A percentile compares a stretch with the other conserved stretches of the same genome.
Evolutionary conservation across 2,113 vertebrate genomes (phyloP).

Genomic region (Onychostoma macrolepis): DNA sequence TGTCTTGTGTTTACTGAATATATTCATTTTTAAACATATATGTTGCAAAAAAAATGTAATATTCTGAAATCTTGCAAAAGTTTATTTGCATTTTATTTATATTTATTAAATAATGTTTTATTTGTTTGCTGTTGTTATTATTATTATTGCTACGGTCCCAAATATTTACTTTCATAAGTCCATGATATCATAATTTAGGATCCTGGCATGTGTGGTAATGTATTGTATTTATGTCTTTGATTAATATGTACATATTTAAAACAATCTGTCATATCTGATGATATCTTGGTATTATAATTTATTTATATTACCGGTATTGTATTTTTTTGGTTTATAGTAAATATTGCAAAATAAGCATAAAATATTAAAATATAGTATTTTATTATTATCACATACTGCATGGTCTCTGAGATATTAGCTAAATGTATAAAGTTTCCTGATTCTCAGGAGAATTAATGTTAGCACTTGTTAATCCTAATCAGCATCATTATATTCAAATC

Average conservation of each 20-base stretch:
- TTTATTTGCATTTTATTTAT: background rate
- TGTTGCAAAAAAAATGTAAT: background rate
- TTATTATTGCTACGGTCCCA: background rate
- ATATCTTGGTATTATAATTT: too few relatives aligned
- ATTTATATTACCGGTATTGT: background rate
- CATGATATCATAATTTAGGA: background rate
- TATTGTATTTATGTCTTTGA: background rate
- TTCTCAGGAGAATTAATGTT: background rate
- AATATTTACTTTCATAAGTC: background rate
- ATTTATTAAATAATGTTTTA: background rate
- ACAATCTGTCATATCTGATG: too few relatives aligned
- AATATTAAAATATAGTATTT: too few relatives aligned
- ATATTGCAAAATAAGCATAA: too few relatives aligned
- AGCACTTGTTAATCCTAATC: background rate
- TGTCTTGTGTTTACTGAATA: background rate
- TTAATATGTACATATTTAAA: too few relatives aligned
- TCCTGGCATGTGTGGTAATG: background rate
- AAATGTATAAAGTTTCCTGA: background rate
- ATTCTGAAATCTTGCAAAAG: background rate
- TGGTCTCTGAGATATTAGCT: too few relatives aligned
- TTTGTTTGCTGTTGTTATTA: background rate
- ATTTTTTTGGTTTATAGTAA: background rate
- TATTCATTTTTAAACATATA: background rate
- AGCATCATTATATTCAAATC: constrained; percentile 2
- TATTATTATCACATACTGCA: too few relatives aligned